Conservation (phyloP, 2,797 vertebrate species). For the Enteromius treurensis region DNA sequence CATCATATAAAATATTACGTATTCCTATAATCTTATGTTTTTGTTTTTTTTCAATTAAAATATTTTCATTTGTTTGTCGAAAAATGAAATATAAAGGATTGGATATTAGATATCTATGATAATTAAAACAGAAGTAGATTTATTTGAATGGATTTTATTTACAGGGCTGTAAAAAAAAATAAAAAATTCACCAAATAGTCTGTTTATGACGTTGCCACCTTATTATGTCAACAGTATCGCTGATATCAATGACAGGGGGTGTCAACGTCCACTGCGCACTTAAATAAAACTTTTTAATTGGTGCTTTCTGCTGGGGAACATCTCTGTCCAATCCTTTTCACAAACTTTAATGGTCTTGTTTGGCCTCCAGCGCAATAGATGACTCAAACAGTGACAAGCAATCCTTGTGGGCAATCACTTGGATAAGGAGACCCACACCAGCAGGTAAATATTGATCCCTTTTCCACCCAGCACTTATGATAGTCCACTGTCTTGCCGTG, state of each 20-base stretch:
- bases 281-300: slow-evolving; percentile 40
- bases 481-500: slow-evolving; percentile 12
- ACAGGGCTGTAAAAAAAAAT: neutral
- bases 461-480: slow-evolving; percentile 30
- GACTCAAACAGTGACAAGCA: slow-evolving; percentile 29
- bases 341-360: slow-evolving; percentile 47
- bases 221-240: neutral
- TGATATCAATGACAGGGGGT: neutral
- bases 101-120: neutral
- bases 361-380: slow-evolving; percentile 35
- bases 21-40: neutral
- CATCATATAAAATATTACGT: neutral
- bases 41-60: neutral
- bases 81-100: neutral
- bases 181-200: neutral
- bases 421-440: slow-evolving; percentile 39
- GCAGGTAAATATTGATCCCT: slow-evolving; percentile 44
- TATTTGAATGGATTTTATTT: neutral
- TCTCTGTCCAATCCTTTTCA: slow-evolving; percentile 22
- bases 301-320: neutral
- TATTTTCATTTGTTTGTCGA: neutral
- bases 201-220: neutral
- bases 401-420: slow-evolving; percentile 44
- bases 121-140: neutral
- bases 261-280: neutral